These are phyloP conservation scores for Papilio gigon DNA, from an alignment of 2,888 invertebrate genomes.

Conservation along the genomic window DNA sequence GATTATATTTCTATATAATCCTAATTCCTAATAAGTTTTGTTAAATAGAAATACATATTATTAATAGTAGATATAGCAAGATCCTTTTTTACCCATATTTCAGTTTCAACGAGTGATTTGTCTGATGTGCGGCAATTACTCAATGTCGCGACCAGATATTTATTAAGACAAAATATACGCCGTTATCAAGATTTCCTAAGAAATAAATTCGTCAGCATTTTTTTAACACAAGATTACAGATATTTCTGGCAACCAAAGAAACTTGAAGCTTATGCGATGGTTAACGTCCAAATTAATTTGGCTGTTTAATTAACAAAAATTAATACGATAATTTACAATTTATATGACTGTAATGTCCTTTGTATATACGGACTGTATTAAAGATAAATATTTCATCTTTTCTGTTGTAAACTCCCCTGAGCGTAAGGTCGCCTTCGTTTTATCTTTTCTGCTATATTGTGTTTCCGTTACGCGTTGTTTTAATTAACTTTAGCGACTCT, in stretches of 20 bases:
- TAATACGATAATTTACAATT: too few relatives aligned
- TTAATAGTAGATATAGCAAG: background rate
- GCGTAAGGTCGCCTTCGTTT: background rate
- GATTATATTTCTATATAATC: too few relatives aligned
- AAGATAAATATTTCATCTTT: background rate
- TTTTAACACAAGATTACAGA: too few relatives aligned
- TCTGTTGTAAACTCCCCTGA: background rate
- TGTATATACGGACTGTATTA: background rate
- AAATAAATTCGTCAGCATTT: background rate
- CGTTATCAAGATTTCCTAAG: conserved; percentile 18
- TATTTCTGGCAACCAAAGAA: too few relatives aligned
- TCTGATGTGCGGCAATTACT: conserved; percentile 23
- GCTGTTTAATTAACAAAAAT: too few relatives aligned
- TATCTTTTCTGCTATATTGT: conserved; percentile 3
- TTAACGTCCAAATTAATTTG: too few relatives aligned
- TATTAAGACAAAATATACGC: conserved; percentile 32
- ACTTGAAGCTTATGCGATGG: too few relatives aligned
- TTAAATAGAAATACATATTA: too few relatives aligned
- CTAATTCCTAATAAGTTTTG: too few relatives aligned
- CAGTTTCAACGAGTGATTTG: conserved; percentile 22
- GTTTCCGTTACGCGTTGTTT: conserved; percentile 3
- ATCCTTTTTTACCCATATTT: background rate
- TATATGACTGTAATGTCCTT: too few relatives aligned
- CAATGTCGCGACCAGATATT: conserved; percentile 24
- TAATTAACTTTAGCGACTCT: background rate